Evolutionary conservation across 92 coral and sea anemone genomes (phyloP), one percentile per base, ranked within the genome.

Genomic region (Parazoanthus swiftii): DNA sequence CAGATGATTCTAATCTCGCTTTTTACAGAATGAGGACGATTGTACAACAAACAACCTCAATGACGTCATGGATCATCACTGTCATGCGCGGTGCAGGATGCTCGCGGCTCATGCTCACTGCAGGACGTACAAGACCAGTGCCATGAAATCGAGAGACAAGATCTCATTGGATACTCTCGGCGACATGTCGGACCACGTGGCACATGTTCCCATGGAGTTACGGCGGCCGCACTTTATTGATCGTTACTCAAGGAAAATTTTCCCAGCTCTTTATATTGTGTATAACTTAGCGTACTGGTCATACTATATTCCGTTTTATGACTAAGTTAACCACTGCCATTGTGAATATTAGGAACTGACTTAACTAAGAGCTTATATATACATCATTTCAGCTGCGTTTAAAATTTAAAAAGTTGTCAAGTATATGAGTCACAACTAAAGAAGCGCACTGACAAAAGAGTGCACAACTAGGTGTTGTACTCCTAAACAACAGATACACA

Each of bases 271-370:
- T 1, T 95, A 89, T 68, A 86, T 90, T 36, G 88, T 95, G 86
- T 95, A 93, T 44, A 95, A 95, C 76, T 86, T 95, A 76, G 88
- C 93, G 0, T 95, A 95, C 81, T 95, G 98, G 98, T 95, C 95
- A 25, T 95, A 95, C 79, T 95, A 89, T 56, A 77, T 94, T 25
- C 98, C 98, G 1, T 80, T 54, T 36, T 80, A 80, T 18, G 85
- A 80, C 25, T 80, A 73, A 80, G 1, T 26, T 20, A 46, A 46
- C 51, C 5, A 46, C 18, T 54, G 59, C 59, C 3, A 54, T 15
- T 54, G 18, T 0, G 59, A 54, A 13, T 54, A 54, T 48, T 48
- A 48, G 51, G 11, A 0, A 48, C 7, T 7, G 51, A 48, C 11
- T 48, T 48, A 48, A 0, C 51, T 48, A 6, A 48, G 11, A 10